Percentiles rank a stretch among this genome's conserved stretches.
These are phyloP conservation scores for Poeciliopsis paucimaculata DNA, from an alignment of 2,797 vertebrate genomes.

Conservation along the genomic window DNA sequence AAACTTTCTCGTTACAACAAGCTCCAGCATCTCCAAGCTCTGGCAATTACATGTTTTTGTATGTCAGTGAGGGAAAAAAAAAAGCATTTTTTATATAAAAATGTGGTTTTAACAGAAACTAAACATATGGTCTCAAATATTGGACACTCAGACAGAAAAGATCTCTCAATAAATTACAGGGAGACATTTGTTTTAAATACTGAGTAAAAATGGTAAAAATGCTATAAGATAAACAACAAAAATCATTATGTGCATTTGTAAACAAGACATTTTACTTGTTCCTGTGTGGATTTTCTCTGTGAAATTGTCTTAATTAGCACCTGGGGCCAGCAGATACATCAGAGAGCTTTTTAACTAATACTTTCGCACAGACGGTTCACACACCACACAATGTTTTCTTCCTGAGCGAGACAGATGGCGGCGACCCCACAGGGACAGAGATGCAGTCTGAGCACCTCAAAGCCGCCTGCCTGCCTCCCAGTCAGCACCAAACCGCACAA, in stretches of 20 bases:
- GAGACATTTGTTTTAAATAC: background rate
- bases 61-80: background rate
- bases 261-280: constrained; percentile 35
- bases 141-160: background rate
- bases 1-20: no score
- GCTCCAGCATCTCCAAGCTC: no score
- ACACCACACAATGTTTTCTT: constrained; percentile 51
- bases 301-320: constrained; percentile 66
- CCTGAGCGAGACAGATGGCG: constrained; percentile 60
- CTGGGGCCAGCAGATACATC: constrained; percentile 50
- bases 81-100: background rate
- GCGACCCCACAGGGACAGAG: constrained; percentile 50
- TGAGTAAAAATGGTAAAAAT: background rate
- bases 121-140: background rate
- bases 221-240: constrained; percentile 12
- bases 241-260: constrained; percentile 12
- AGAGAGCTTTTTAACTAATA: constrained; percentile 54
- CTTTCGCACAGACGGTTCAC: constrained; percentile 48
- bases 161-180: background rate
- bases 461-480: constrained; percentile 47
- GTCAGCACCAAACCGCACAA: constrained; percentile 44
- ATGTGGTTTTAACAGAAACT: background rate
- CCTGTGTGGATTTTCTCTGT: constrained; percentile 45
- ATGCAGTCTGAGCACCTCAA: constrained; percentile 48
- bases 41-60: no score